Percentiles rank a stretch among this genome's conserved stretches.
These are phyloP conservation scores for Drosophila greeni DNA, from an alignment of 2,888 invertebrate genomes.

Conservation along the genomic window DNA sequence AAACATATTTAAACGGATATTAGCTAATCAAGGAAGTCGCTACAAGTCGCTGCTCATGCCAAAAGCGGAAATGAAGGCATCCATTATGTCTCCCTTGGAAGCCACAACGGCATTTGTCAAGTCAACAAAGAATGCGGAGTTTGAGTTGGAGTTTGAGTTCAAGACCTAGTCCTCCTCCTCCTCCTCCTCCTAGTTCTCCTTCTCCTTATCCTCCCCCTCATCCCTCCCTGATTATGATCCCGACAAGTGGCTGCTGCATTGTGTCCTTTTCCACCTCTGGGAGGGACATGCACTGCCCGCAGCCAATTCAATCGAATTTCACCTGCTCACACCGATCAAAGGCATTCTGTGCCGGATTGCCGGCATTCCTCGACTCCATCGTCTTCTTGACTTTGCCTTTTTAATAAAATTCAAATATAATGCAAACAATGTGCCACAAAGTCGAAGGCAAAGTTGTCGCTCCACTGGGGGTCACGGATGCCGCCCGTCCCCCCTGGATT, in stretches of 20 bases:
- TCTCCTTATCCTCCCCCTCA: too few species aligned
- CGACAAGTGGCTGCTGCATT: slow-evolving; percentile 19
- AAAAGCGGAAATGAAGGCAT: slow-evolving; percentile 37
- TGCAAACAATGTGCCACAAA: slow-evolving; percentile 47
- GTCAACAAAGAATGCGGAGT: too few species aligned
- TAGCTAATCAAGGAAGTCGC: background rate
- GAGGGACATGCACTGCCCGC: background rate
- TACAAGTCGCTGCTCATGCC: background rate
- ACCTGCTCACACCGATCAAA: background rate
- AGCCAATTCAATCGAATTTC: background rate
- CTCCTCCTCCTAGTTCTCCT: too few species aligned
- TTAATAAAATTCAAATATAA: slow-evolving; percentile 55
- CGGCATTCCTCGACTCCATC: slow-evolving; percentile 4
- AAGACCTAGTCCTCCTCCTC: too few species aligned
- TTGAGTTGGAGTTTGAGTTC: too few species aligned
- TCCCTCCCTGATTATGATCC: too few species aligned
- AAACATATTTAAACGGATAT: background rate
- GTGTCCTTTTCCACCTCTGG: slow-evolving; percentile 6
- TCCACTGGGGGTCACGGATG: slow-evolving; percentile 6
- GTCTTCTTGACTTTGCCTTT: slow-evolving; percentile 12
- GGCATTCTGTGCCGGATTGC: background rate
- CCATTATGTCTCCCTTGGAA: slow-evolving; percentile 13
- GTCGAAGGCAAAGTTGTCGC: slow-evolving; percentile 33
- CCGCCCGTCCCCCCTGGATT: too few species aligned
- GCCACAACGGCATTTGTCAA: too few species aligned